Conservation (phyloP, 2,888 invertebrate genomes). For the Pandemis heparana region DNA sequence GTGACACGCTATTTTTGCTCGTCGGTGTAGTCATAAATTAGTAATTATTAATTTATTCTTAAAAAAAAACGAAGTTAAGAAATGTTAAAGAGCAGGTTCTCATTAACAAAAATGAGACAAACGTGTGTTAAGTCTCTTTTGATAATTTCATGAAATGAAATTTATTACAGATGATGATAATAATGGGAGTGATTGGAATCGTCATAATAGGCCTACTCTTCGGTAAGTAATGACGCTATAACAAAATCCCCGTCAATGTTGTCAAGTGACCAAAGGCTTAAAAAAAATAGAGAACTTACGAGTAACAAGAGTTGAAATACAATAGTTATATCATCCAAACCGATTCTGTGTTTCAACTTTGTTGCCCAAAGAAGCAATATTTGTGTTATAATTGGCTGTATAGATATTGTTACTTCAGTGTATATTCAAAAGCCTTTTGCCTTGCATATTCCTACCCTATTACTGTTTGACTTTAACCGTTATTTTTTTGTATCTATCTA, state of each 20-base stretch:
- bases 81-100: too few relatives aligned
- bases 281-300: slow-evolving; percentile 30
- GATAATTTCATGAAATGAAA: not conserved
- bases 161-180: slow-evolving; percentile 93
- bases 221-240: slow-evolving; percentile 87
- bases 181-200: slow-evolving; percentile 94
- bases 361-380: slow-evolving; percentile 19
- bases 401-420: slow-evolving; percentile 37
- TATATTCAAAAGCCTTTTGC: slow-evolving; percentile 23
- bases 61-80: too few relatives aligned
- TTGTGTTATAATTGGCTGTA: slow-evolving; percentile 41
- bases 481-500: not conserved
- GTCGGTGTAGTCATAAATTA: too few relatives aligned
- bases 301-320: slow-evolving; percentile 27
- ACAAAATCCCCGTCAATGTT: slow-evolving; percentile 49
- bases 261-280: slow-evolving; percentile 47
- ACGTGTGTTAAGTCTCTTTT: too few relatives aligned
- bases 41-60: too few relatives aligned
- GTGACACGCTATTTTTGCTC: too few relatives aligned
- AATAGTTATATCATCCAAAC: not conserved
- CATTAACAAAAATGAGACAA: too few relatives aligned
- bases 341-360: slow-evolving; percentile 33
- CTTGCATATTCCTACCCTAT: slow-evolving; percentile 27
- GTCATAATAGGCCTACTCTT: slow-evolving; percentile 94
- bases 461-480: slow-evolving; percentile 4